Conservation (phyloP, 2,113 vertebrate genomes). For the pig (Sus scrofa) region T2T-Sscrofa CM000812.6:28632001-28632500, state of each 20-base stretch:
- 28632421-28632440: background rate
- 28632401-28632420: background rate
- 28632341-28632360: background rate
- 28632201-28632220: background rate
- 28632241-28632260: background rate
- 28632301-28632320: background rate
- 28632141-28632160: background rate
- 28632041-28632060: slow-evolving; percentile 38
- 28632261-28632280: too few species aligned
- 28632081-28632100: background rate
- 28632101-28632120: background rate
- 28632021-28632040: background rate
- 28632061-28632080: background rate
- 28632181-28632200: background rate
- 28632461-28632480: background rate
- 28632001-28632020: background rate
- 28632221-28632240: background rate
- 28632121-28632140: slow-evolving; percentile 17
- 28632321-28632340: background rate
- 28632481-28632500: background rate
- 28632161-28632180: background rate
- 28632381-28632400: background rate
- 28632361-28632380: background rate
- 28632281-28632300: background rate
- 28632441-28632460: background rate